These are phyloP conservation scores for Galaxias olidus DNA, from an alignment of 2,797 vertebrate species.

Conservation along the genomic window DNA sequence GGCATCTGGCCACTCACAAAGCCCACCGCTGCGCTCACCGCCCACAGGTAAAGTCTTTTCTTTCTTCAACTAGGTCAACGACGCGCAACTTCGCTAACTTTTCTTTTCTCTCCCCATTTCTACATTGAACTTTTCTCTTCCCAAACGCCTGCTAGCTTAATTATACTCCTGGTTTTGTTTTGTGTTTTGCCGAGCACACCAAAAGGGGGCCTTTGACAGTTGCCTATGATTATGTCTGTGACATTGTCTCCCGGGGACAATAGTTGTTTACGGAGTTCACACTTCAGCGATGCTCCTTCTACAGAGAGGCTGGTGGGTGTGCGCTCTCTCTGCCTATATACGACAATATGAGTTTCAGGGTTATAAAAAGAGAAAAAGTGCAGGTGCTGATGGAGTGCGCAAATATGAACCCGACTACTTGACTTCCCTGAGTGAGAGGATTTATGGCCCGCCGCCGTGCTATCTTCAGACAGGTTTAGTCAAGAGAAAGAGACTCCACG, in stretches of 20 bases:
- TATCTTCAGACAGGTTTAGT: slow-evolving; percentile 65
- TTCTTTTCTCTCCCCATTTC: slow-evolving; percentile 12
- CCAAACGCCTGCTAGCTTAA: slow-evolving; percentile 46
- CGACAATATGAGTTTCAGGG: slow-evolving; percentile 44
- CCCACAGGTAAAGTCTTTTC: slow-evolving; percentile 51
- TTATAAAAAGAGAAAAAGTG: slow-evolving; percentile 40
- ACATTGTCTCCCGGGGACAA: slow-evolving; percentile 50
- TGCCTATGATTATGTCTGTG: slow-evolving; percentile 59
- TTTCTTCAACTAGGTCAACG: slow-evolving; percentile 39
- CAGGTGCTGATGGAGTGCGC: slow-evolving; percentile 48
- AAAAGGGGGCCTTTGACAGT: slow-evolving; percentile 62
- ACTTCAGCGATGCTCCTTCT: slow-evolving; percentile 41
- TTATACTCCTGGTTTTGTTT: slow-evolving; percentile 55
- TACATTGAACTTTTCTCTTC: slow-evolving; percentile 26
- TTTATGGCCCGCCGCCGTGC: slow-evolving; percentile 63
- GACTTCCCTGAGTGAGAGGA: slow-evolving; percentile 58
- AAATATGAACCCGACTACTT: slow-evolving; percentile 61
- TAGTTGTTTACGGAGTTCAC: slow-evolving; percentile 64
- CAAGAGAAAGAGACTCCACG: slow-evolving; percentile 38
- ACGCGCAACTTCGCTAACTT: slow-evolving; percentile 48
- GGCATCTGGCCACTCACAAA: slow-evolving; percentile 53
- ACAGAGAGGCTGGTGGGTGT: slow-evolving; percentile 27
- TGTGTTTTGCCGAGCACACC: slow-evolving; percentile 49
- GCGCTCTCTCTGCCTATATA: slow-evolving; percentile 29
- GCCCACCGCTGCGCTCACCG: slow-evolving; percentile 33